Evolutionary conservation across 2,888 invertebrate species (phyloP).

Genomic region (Conus canariensis): DNA sequence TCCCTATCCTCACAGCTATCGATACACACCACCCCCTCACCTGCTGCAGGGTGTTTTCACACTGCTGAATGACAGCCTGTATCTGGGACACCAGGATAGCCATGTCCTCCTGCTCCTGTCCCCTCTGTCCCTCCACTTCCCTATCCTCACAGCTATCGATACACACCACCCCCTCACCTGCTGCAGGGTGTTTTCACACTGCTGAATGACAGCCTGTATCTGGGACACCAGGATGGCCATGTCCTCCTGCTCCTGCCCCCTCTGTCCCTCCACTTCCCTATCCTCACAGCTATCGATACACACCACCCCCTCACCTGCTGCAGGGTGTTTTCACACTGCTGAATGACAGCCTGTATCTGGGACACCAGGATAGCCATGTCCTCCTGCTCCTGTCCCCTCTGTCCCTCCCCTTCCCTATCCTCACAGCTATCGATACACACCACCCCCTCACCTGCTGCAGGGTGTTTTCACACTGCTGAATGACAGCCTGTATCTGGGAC

Average conservation of each 20-base stretch:
- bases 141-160: neutral
- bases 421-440: neutral
- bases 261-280: too few relatives aligned
- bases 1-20: neutral
- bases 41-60: constrained; percentile 81
- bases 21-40: constrained; percentile 50
- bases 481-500: constrained; percentile 81
- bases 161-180: constrained; percentile 68
- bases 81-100: constrained; percentile 80
- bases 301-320: constrained; percentile 74
- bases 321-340: constrained; percentile 81
- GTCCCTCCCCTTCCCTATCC: neutral
- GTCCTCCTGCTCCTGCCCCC: constrained; percentile 66
- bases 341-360: constrained; percentile 81
- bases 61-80: constrained; percentile 82
- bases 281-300: neutral
- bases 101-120: constrained; percentile 74
- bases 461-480: constrained; percentile 81
- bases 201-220: constrained; percentile 81
- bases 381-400: constrained; percentile 80
- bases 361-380: constrained; percentile 81
- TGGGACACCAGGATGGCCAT: constrained; percentile 80
- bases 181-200: constrained; percentile 81
- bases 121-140: too few relatives aligned
- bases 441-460: constrained; percentile 77